Evolutionary conservation across 1,140 invertebrate species (phyloP).

Genomic region (Lepidotrigona ventralis): DNA sequence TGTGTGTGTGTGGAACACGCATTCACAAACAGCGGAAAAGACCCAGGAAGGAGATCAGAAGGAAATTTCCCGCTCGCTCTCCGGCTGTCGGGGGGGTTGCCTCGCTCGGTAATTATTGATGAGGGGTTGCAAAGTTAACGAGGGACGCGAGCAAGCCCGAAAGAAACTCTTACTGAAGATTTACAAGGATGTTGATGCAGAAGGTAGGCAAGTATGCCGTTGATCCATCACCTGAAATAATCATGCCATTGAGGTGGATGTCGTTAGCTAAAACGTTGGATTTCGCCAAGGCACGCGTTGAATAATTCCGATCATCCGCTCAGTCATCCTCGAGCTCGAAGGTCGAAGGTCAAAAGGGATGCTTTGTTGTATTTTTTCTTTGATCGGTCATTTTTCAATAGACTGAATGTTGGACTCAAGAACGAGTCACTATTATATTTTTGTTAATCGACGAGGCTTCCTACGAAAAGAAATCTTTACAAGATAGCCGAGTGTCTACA

Average conservation of each 20-base stretch:
- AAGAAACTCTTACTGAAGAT: constrained; percentile 19
- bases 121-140: constrained; percentile 29
- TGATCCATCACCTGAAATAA: constrained; percentile 24
- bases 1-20: background rate
- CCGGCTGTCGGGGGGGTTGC: background rate
- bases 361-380: too few species aligned
- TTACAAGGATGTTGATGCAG: constrained; percentile 27
- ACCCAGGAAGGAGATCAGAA: background rate
- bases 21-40: background rate
- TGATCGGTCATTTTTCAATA: too few species aligned
- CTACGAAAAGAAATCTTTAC: too few species aligned
- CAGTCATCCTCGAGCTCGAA: background rate
- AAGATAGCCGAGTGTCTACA: too few species aligned
- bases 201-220: background rate
- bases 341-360: too few species aligned
- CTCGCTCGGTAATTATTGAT: constrained; percentile 17
- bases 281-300: constrained; percentile 8
- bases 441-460: too few species aligned
- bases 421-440: too few species aligned
- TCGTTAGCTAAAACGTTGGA: constrained; percentile 6
- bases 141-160: background rate
- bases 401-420: too few species aligned
- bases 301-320: constrained; percentile 38
- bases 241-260: constrained; percentile 22
- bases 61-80: background rate